Conservation (phyloP, 2,888 invertebrate genomes). For the Hesperia comma region DNA sequence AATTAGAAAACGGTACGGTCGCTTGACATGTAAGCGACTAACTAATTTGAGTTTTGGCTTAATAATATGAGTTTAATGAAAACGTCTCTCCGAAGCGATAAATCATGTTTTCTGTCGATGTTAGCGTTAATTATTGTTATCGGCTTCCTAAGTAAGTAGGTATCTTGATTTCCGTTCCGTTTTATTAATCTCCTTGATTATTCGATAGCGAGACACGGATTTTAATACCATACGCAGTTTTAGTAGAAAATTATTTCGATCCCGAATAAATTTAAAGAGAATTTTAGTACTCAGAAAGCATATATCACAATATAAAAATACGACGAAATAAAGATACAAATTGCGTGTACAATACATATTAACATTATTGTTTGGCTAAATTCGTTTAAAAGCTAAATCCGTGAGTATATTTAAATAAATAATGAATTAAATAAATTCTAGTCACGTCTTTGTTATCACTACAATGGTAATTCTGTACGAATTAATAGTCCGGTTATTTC, state of each 20-base stretch:
- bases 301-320: background rate
- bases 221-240: slow-evolving; percentile 7
- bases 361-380: slow-evolving; percentile 35
- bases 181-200: slow-evolving; percentile 34
- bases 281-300: background rate
- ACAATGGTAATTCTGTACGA: slow-evolving; percentile 61
- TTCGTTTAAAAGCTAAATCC: slow-evolving; percentile 36
- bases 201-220: slow-evolving; percentile 19
- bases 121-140: slow-evolving; percentile 34
- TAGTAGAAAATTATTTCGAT: background rate
- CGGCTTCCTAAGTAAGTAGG: slow-evolving; percentile 29
- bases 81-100: slow-evolving; percentile 36
- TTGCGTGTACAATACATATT: slow-evolving; percentile 17
- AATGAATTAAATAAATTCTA: slow-evolving; percentile 54
- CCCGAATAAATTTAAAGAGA: background rate
- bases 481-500: slow-evolving; percentile 68
- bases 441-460: slow-evolving; percentile 67
- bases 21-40: slow-evolving; percentile 36
- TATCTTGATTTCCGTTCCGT: slow-evolving; percentile 32
- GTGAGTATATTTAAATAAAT: slow-evolving; percentile 46
- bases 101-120: slow-evolving; percentile 37
- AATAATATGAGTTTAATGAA: slow-evolving; percentile 44
- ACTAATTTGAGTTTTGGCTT: slow-evolving; percentile 41
- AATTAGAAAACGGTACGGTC: slow-evolving; percentile 46
- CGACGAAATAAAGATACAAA: slow-evolving; percentile 6